phyloP scores from a whole-genome alignment of 2,888 invertebrate genomes.

The Lasioglossum figueresi region DNA sequence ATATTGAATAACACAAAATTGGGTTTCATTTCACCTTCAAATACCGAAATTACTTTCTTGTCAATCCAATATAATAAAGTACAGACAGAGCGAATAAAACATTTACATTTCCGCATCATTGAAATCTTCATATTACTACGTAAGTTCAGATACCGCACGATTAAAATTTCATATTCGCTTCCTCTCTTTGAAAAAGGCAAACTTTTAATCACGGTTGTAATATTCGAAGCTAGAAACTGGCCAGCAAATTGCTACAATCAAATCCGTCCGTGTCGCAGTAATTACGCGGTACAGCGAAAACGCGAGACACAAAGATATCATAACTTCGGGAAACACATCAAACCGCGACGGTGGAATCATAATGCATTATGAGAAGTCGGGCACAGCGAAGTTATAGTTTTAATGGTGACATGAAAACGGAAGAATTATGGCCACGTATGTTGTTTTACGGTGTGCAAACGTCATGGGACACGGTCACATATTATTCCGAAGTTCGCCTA shows the following conservation, averaged over 20 bases:
- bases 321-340: conserved; percentile 77
- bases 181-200: neutral
- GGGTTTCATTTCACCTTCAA: too few relatives aligned
- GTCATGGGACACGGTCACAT: neutral
- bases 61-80: too few relatives aligned
- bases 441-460: conserved; percentile 4
- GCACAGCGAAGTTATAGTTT: conserved; percentile 75
- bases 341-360: conserved; percentile 73
- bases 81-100: neutral
- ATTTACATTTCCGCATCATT: neutral
- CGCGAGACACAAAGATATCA: conserved; percentile 75
- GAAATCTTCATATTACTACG: neutral
- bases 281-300: conserved; percentile 44
- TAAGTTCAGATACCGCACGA: neutral
- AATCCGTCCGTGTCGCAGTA: conserved; percentile 28
- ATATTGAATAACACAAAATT: too few relatives aligned
- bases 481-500: neutral
- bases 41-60: too few relatives aligned
- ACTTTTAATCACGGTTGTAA: conserved; percentile 41
- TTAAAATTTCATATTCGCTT: neutral
- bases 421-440: conserved; percentile 56
- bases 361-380: conserved; percentile 75
- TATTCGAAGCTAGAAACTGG: conserved; percentile 67
- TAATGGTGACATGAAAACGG: conserved; percentile 78
- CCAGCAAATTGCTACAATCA: conserved; percentile 59